Percentiles rank a stretch among this genome's conserved stretches.
These are phyloP conservation scores for Linyphia triangularis DNA, from an alignment of 2,888 invertebrate species.

Conservation along the genomic window DNA sequence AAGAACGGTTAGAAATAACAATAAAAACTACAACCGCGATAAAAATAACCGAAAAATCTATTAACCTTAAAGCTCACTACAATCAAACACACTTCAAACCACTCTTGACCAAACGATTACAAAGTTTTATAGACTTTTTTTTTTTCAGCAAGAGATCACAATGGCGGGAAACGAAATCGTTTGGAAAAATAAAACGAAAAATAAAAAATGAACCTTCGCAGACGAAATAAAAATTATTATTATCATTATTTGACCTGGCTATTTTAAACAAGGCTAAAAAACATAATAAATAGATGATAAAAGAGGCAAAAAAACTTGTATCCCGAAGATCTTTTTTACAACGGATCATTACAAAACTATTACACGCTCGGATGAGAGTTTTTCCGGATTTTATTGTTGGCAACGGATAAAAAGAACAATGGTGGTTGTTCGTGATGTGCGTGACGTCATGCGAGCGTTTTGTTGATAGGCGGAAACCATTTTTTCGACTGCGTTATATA, in stretches of 20 bases:
- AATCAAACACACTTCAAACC: conserved; percentile 55
- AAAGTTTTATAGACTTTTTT: conserved; percentile 50
- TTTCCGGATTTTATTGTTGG: conserved; percentile 61
- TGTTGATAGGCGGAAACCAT: conserved; percentile 56
- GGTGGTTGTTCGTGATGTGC: conserved; percentile 65
- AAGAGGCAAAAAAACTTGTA: conserved; percentile 48
- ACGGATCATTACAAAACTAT: conserved; percentile 66
- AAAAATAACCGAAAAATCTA: conserved; percentile 62
- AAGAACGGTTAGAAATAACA: background rate
- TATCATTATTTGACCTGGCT: conserved; percentile 51
- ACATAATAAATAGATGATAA: conserved; percentile 63
- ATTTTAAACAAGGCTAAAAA: conserved; percentile 64
- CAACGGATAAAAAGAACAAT: conserved; percentile 54
- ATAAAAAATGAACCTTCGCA: background rate
- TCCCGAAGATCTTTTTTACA: conserved; percentile 55
- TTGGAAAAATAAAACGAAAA: conserved; percentile 11
- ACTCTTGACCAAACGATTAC: conserved; percentile 56
- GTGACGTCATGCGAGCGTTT: conserved; percentile 50
- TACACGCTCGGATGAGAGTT: conserved; percentile 59
- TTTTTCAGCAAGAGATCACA: conserved; percentile 36
- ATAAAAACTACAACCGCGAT: background rate
- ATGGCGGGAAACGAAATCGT: conserved; percentile 43
- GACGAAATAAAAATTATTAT: conserved; percentile 3
- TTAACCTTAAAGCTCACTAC: conserved; percentile 52
- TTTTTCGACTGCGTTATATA: conserved; percentile 9